A percentile compares a stretch with the other conserved stretches of the same genome.
These are phyloP conservation scores for Trogon surrucura DNA, from an alignment of 2,113 vertebrate species.

Conservation along the genomic window DNA sequence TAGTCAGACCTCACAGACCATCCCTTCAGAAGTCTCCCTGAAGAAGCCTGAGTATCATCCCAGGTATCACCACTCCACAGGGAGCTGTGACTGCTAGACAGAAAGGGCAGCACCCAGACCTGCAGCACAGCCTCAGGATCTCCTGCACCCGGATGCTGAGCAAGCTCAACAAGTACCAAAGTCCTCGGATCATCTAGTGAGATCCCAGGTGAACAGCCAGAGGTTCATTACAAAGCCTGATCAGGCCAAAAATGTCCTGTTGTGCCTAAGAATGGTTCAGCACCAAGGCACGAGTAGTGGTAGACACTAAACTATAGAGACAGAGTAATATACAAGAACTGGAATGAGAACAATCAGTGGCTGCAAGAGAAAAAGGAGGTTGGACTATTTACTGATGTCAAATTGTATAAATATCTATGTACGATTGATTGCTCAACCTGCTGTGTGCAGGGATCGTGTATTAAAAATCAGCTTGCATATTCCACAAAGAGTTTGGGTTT, in stretches of 20 bases:
- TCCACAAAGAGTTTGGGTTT: not conserved
- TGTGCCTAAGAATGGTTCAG: not conserved
- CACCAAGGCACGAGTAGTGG: not conserved
- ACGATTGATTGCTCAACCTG: not conserved
- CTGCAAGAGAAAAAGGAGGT: not conserved
- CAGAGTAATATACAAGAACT: not conserved
- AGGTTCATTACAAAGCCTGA: not conserved
- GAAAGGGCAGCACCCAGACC: not conserved
- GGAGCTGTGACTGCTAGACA: not conserved
- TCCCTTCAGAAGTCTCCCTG: not conserved
- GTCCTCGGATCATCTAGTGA: not conserved
- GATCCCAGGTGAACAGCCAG: not conserved
- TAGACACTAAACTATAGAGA: not conserved
- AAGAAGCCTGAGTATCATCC: not conserved
- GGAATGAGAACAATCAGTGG: not conserved
- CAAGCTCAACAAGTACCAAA: not conserved
- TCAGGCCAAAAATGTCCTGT: not conserved
- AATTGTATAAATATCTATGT: not conserved
- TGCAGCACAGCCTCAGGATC: fast-evolving
- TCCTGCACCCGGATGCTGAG: not conserved
- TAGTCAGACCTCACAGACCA: not conserved
- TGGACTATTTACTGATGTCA: not conserved
- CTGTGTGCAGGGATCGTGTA: not conserved
- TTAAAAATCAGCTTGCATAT: not conserved
- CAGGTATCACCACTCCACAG: no score